These are phyloP conservation scores for Agrypnia vestita DNA, from an alignment of 1,140 invertebrate species.

Conservation along the genomic window DNA sequence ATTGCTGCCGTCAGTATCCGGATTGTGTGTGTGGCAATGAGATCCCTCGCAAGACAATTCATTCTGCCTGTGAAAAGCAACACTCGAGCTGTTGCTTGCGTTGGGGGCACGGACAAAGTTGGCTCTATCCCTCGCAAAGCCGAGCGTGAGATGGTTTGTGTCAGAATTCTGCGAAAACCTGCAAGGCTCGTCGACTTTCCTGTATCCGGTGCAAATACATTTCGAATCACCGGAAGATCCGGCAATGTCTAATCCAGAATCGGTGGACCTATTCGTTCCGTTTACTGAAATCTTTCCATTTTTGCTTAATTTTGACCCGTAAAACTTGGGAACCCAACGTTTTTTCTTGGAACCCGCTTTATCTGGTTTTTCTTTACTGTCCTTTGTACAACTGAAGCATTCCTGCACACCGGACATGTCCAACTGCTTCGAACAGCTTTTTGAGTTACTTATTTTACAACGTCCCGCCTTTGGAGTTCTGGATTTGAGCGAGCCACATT, in stretches of 20 bases:
- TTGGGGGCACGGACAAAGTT: conserved; percentile 15
- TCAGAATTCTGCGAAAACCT: not conserved
- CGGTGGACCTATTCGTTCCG: conserved; percentile 15
- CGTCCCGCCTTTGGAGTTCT: not conserved
- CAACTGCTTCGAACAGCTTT: conserved; percentile 21
- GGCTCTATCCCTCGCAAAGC: conserved; percentile 42
- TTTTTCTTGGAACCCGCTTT: conserved; percentile 48
- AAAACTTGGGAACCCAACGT: conserved; percentile 49
- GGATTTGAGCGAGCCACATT: not conserved
- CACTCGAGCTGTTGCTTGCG: conserved; percentile 15
- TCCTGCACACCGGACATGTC: not conserved
- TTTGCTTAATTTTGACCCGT: conserved; percentile 39
- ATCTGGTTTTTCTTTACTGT: conserved; percentile 9
- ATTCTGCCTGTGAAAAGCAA: not conserved
- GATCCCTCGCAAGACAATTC: conserved; percentile 7
- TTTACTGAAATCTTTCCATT: conserved; percentile 26
- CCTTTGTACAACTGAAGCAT: conserved; percentile 11
- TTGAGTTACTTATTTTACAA: conserved; percentile 11
- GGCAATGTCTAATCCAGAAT: conserved; percentile 45
- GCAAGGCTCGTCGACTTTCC: conserved; percentile 63
- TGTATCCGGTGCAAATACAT: conserved; percentile 69
- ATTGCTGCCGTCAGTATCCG: not conserved
- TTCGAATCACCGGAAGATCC: conserved; percentile 56
- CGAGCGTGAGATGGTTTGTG: conserved; percentile 4
- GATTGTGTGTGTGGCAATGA: not conserved